Base-by-base conservation (phyloP, 2,113 vertebrate species). In the Pycnonotus jocosus region DNA sequence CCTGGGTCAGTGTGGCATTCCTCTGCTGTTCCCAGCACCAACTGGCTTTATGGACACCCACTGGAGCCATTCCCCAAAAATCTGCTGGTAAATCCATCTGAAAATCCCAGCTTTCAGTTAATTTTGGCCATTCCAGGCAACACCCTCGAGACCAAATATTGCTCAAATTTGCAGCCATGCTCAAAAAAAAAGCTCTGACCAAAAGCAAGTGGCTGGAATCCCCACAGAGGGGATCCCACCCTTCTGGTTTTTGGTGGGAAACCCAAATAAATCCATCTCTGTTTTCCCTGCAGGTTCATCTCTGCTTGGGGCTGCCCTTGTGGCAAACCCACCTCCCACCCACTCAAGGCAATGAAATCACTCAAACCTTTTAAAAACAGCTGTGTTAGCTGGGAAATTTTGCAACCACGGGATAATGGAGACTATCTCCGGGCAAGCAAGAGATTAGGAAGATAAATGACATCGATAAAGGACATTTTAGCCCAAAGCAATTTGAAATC, bases 1-100 rank as follows among this genome's bases (percentile, higher is more conserved):
- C 38, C 25, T 0, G 0, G 37, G 20, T 25, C 60, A 58, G 35
- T 0, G 0, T 45, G 22, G 21, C 8, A 14, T 72, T 58, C 33
- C 53, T 58, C 24, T 53, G 38, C 31, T 53, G 14, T 20, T 33
- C 53, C 37, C 87, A 56, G 45, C 74, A 6, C 50, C 10, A 0
- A 2, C 0, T 1, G 53, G 22, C 23, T 65, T 50, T 25, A 13
- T 17, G n/a, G 80, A 53, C 72, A 54, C 81, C 48, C 78, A 7
- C 0, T 6, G 1, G n/a, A 89, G 47, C 42, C 22, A 4, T 54
- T n/a, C 44, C 62, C 33, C 38, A 15, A 37, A 21, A 54, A 54
- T 15, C 62, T 54, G 57, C 77, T 83, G 53, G 22, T 48, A 31
- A 68, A 89, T 66, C 71, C 71, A 33, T 51, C 61, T 2, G 2